phyloP scores from a whole-genome alignment of 2,113 vertebrate species.

The Limanda limanda region DNA sequence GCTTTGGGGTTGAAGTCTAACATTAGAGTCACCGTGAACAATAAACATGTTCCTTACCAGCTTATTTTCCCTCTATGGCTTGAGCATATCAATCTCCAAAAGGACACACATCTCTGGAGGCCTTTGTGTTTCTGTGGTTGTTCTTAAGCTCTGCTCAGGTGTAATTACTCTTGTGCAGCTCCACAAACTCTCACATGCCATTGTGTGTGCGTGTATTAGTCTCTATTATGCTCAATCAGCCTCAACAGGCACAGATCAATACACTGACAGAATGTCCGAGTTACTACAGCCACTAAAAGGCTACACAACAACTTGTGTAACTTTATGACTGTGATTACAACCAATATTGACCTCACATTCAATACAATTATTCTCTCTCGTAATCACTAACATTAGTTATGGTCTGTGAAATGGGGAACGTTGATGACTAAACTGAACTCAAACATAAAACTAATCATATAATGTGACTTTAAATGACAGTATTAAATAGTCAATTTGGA shows the following conservation, averaged over 20 bases:
- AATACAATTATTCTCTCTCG: constrained; percentile 56
- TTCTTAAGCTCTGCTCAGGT: background rate
- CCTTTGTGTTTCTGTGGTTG: background rate
- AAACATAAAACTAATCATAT: background rate
- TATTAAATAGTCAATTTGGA: background rate
- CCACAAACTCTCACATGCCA: constrained; percentile 9
- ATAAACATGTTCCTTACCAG: too few species aligned
- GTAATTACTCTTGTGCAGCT: constrained; percentile 5
- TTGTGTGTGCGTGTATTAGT: constrained; percentile 44
- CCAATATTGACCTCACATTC: constrained; percentile 63
- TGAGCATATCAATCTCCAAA: background rate
- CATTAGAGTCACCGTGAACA: too few species aligned
- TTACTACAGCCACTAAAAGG: constrained; percentile 57
- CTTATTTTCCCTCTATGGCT: too few species aligned
- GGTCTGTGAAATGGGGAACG: constrained; percentile 18
- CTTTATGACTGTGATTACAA: constrained; percentile 76
- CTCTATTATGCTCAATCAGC: constrained; percentile 71
- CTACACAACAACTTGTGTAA: constrained; percentile 58
- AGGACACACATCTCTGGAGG: background rate
- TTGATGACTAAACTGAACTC: background rate
- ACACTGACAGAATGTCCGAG: constrained; percentile 58
- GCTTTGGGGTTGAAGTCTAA: too few species aligned
- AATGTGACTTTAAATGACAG: background rate
- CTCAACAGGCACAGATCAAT: constrained; percentile 74
- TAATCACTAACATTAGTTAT: constrained; percentile 64